Evolutionary conservation across 2,113 vertebrate species (phyloP).

Genomic region (Scatophagus argus): DNA sequence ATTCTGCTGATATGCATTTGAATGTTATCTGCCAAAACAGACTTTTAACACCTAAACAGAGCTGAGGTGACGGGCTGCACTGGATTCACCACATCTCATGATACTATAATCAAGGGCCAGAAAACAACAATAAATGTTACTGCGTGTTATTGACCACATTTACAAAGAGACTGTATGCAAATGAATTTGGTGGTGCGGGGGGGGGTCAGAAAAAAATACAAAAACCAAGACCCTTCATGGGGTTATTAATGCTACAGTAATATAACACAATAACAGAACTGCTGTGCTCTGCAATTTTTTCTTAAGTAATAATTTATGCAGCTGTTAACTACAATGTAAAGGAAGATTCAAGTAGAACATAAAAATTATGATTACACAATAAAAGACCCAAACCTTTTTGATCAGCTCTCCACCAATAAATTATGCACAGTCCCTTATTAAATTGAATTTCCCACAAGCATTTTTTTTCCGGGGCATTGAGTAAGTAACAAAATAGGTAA

Average conservation of each 20-base stretch:
- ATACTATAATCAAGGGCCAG: background rate
- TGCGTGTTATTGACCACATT: background rate
- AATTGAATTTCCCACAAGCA: background rate
- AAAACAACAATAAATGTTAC: background rate
- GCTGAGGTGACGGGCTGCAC: background rate
- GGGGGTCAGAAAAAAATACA: too few relatives aligned
- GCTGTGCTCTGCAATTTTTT: too few relatives aligned
- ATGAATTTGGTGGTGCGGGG: background rate
- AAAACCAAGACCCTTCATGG: background rate
- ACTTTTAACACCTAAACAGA: background rate
- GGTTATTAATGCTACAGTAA: background rate
- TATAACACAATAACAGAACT: too few relatives aligned
- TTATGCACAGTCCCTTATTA: background rate
- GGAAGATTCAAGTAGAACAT: too few relatives aligned
- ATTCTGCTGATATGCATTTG: background rate
- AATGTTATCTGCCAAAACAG: background rate
- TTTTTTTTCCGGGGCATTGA: too few relatives aligned
- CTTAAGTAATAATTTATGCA: too few relatives aligned
- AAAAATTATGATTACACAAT: too few relatives aligned
- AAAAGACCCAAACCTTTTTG: too few relatives aligned
- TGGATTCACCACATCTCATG: background rate
- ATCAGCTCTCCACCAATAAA: too few relatives aligned
- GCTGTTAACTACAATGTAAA: too few relatives aligned
- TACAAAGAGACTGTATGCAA: background rate
- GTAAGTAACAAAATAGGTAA: too few relatives aligned